Percentiles rank a stretch among this genome's conserved stretches.
phyloP scores from a whole-genome alignment of 2,888 invertebrate species.

The Cacoxenus indagator region DNA sequence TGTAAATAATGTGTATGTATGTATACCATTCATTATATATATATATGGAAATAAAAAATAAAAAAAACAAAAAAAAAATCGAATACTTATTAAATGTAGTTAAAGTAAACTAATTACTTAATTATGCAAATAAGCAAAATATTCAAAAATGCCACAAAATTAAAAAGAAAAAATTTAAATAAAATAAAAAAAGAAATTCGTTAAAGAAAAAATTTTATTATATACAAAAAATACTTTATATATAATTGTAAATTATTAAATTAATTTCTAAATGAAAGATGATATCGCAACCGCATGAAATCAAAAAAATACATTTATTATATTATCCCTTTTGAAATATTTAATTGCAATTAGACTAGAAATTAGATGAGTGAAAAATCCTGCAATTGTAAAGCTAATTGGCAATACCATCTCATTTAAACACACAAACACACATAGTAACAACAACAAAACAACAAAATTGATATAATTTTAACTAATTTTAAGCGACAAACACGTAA shows the following conservation, averaged over 20 bases:
- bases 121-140: not conserved
- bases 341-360: slow-evolving; percentile 14
- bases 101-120: slow-evolving; percentile 16
- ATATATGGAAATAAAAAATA: not conserved
- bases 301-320: slow-evolving; percentile 3
- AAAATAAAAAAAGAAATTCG: slow-evolving; percentile 6
- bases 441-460: slow-evolving; percentile 9
- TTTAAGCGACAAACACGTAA: not conserved
- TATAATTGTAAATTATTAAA: slow-evolving; percentile 58
- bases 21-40: slow-evolving; percentile 37
- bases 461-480: slow-evolving; percentile 28
- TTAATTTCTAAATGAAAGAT: slow-evolving; percentile 8
- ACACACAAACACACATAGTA: not conserved
- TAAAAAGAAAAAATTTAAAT: not conserved
- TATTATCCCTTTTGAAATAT: not conserved
- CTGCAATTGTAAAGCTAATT: not conserved
- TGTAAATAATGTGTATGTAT: slow-evolving; percentile 27
- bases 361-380: not conserved
- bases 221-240: slow-evolving; percentile 41
- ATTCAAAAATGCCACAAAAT: slow-evolving; percentile 23
- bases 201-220: slow-evolving; percentile 12
- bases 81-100: slow-evolving; percentile 13
- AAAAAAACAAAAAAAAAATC: not conserved
- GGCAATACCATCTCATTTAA: not conserved
- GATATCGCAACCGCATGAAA: not conserved